Evolutionary conservation across 2,888 invertebrate genomes (phyloP).

Genomic region (Athripsodes cinereus): DNA sequence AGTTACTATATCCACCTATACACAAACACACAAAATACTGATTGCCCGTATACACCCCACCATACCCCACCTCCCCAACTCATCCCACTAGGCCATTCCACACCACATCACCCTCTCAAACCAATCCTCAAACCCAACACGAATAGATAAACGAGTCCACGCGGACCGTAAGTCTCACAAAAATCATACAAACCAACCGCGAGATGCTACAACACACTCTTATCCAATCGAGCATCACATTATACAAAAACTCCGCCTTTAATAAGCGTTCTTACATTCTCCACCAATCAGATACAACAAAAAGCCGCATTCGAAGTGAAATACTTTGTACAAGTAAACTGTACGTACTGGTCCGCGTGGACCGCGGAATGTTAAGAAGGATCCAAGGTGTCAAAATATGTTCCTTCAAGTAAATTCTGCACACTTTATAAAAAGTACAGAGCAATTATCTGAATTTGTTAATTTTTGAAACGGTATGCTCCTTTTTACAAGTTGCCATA

Average conservation of each 20-base stretch:
- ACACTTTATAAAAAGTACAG: constrained; percentile 6
- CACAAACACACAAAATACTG: constrained; percentile 37
- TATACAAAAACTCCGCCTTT: constrained; percentile 51
- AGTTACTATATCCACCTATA: constrained; percentile 6
- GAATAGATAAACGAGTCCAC: constrained; percentile 57
- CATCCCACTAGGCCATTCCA: constrained; percentile 46
- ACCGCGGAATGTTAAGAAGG: constrained; percentile 17
- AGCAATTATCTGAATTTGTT: too few species aligned
- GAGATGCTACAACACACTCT: constrained; percentile 31
- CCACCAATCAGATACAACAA: constrained; percentile 36
- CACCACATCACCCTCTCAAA: constrained; percentile 40
- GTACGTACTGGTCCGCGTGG: constrained; percentile 32
- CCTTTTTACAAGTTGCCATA: constrained; percentile 2
- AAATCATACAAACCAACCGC: constrained; percentile 46
- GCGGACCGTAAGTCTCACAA: constrained; percentile 52
- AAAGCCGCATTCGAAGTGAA: constrained; percentile 29
- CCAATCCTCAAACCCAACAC: constrained; percentile 40
- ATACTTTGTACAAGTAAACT: constrained; percentile 14
- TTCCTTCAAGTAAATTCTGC: not conserved
- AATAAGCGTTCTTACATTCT: constrained; percentile 48
- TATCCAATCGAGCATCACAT: constrained; percentile 36
- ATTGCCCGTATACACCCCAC: constrained; percentile 54
- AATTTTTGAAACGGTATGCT: not conserved
- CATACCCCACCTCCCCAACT: constrained; percentile 37
- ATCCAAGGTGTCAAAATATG: not conserved